Base-by-base conservation (phyloP, 2,888 invertebrate genomes). In the Teleiodes luculella region DNA sequence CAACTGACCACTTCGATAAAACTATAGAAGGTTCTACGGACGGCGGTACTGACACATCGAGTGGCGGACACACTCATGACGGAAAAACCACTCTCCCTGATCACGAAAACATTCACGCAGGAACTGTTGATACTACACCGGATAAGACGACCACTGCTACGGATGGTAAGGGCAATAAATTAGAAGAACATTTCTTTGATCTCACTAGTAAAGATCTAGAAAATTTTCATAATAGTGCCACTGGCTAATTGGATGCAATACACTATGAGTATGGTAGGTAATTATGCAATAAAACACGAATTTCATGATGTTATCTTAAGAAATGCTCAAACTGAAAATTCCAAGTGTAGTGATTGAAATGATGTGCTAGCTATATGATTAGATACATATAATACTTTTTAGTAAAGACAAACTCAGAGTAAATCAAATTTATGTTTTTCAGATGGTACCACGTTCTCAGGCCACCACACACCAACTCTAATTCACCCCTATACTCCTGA, bases 101-200 rank as follows among this genome's bases (percentile, higher is more conserved):
- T 48, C 87, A 86, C 55, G 88, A 80, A 8, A 85, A 87, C 45
- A 84, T 88, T 76, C 86, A 87, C 47, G 86, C 85, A 1, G 83
- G 80, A 0, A 87, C 87, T 0, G 57, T 76, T 0, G 78, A 68
- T 0, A 78, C 80, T 0, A 70, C 77, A 0, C 75, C 77, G 0
- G 83, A 82, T 1, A 74, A 74, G 30, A 74, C 77, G 18, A 87
- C 88, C 7, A 87, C 88, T 0, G 83, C 83, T 31, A 82, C 80
- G 54, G 85, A 84, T 54, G 86, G 87, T 87, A 58, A 72, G 56
- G 4, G 4, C 11, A n/a, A 4, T n/a, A 11, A 33, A 33, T 2
- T 11, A 33, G n/a, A 33, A 33, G 4, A 11, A 11, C 8, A 11
- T 33, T 8, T 33, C n/a, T n/a, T n/a, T n/a, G n/a, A n/a, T n/a